Percentiles rank a stretch among this genome's conserved stretches.
These are phyloP conservation scores for Triplophysa bombifrons DNA, from an alignment of 2,797 vertebrate genomes.

Conservation along the genomic window DNA sequence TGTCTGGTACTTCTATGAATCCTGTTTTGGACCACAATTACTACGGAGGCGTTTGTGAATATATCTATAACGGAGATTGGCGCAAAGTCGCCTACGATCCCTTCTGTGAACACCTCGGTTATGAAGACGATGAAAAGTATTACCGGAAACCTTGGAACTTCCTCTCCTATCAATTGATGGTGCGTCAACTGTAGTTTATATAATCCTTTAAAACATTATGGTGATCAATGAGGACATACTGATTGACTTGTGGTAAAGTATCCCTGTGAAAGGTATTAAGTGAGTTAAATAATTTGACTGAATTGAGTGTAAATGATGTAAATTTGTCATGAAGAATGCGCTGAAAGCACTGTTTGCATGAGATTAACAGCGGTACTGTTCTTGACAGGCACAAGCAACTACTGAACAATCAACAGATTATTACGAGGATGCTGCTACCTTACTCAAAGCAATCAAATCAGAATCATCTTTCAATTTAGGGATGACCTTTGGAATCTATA, in stretches of 20 bases:
- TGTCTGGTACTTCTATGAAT: constrained; percentile 74
- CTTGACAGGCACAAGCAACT: constrained; percentile 82
- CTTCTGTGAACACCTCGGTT: constrained; percentile 84
- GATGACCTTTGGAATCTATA: constrained; percentile 60
- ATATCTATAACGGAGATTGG: constrained; percentile 94
- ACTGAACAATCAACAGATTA: constrained; percentile 79
- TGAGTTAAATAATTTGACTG: background rate
- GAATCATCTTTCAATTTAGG: constrained; percentile 52
- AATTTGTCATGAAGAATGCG: background rate
- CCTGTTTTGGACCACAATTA: constrained; percentile 79
- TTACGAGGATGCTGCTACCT: constrained; percentile 71
- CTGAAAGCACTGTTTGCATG: no score
- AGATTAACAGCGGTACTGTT: background rate
- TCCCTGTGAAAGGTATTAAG: background rate
- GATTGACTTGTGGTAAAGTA: background rate
- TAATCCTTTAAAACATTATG: background rate
- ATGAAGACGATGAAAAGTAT: constrained; percentile 88
- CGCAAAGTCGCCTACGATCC: constrained; percentile 84
- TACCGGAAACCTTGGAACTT: constrained; percentile 93
- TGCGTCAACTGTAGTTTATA: constrained; percentile 60
- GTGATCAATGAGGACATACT: background rate
- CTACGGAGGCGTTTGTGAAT: constrained; percentile 87
- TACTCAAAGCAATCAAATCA: constrained; percentile 73
- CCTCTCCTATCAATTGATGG: constrained; percentile 85
- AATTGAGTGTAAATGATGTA: background rate